Conservation (phyloP, 2,797 vertebrate genomes). For the Oophaga sylvatica region DNA sequence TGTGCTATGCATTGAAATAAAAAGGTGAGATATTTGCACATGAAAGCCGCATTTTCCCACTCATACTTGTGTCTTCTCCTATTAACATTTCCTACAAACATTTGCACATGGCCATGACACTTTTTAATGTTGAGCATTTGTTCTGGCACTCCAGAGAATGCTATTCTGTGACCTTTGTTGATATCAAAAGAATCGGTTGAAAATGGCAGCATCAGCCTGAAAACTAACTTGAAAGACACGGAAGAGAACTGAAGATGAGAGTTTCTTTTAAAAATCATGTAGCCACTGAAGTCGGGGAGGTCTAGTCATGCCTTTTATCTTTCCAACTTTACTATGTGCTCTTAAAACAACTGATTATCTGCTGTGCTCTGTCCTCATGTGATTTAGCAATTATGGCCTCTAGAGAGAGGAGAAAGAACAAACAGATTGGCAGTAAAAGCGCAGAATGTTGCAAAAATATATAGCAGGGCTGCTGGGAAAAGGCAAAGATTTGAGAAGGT, state of each 20-base stretch:
- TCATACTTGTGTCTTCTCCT: not conserved
- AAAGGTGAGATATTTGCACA: not conserved
- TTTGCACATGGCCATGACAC: conserved; percentile 14
- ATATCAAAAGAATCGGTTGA: conserved; percentile 36
- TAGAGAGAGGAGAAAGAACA: conserved; percentile 20
- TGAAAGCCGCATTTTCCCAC: not conserved
- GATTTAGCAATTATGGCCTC: conserved; percentile 45
- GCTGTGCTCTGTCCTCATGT: conserved; percentile 26
- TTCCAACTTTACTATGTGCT: conserved; percentile 40
- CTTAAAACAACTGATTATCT: conserved; percentile 49
- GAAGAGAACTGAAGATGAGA: conserved; percentile 41
- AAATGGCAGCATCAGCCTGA: conserved; percentile 22
- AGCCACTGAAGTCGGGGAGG: conserved; percentile 27
- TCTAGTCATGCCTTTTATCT: conserved; percentile 50
- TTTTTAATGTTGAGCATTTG: conserved; percentile 6
- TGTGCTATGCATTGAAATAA: not conserved
- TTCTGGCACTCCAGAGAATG: conserved; percentile 5
- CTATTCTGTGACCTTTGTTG: conserved; percentile 24
- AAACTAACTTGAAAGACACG: conserved; percentile 45
- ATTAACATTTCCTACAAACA: conserved; percentile 9
- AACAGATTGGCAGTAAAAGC: conserved; percentile 41
- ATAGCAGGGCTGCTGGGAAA: conserved; percentile 29
- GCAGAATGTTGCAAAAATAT: conserved; percentile 30
- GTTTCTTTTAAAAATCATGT: conserved; percentile 35
- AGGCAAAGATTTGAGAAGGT: conserved; percentile 32